A percentile compares a stretch with the other conserved stretches of the same genome.
phyloP scores from a whole-genome alignment of 2,113 vertebrate genomes.

The Typhlomys cinereus region DNA sequence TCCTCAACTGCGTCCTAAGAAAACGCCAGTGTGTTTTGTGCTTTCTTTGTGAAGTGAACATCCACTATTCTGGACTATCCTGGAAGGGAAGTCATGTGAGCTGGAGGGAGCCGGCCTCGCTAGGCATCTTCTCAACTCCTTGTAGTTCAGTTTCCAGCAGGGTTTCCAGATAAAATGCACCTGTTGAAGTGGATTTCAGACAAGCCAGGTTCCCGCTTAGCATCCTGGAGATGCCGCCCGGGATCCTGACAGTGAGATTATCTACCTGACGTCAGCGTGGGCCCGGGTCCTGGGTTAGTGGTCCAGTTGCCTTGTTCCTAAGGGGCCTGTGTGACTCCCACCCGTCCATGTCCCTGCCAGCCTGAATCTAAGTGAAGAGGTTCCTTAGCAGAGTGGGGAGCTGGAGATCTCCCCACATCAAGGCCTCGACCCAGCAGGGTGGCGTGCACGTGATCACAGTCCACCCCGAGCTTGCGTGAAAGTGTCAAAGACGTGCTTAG shows the following conservation, averaged over 20 bases:
- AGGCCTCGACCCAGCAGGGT: too few relatives aligned
- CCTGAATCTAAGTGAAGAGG: too few relatives aligned
- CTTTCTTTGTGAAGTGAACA: background rate
- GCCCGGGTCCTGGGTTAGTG: too few relatives aligned
- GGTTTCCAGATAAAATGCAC: background rate
- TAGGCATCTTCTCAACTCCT: background rate
- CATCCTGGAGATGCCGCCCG: background rate
- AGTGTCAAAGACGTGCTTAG: too few relatives aligned
- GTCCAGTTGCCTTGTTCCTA: background rate
- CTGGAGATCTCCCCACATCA: too few relatives aligned
- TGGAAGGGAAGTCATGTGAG: background rate
- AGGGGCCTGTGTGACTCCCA: background rate
- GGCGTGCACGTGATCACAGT: too few relatives aligned
- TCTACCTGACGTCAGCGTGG: background rate
- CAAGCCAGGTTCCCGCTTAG: background rate
- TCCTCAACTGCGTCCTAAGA: background rate
- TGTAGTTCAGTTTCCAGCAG: background rate
- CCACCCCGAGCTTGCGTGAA: too few relatives aligned
- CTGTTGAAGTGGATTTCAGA: slow-evolving; percentile 7
- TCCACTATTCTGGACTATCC: background rate
- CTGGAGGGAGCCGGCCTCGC: background rate
- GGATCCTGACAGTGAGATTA: background rate
- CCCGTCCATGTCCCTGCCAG: too few relatives aligned
- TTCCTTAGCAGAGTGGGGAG: too few relatives aligned
- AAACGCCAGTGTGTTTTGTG: background rate